Evolutionary conservation across 2,888 invertebrate genomes (phyloP).

Genomic region (Caenorhabditis afra): DNA sequence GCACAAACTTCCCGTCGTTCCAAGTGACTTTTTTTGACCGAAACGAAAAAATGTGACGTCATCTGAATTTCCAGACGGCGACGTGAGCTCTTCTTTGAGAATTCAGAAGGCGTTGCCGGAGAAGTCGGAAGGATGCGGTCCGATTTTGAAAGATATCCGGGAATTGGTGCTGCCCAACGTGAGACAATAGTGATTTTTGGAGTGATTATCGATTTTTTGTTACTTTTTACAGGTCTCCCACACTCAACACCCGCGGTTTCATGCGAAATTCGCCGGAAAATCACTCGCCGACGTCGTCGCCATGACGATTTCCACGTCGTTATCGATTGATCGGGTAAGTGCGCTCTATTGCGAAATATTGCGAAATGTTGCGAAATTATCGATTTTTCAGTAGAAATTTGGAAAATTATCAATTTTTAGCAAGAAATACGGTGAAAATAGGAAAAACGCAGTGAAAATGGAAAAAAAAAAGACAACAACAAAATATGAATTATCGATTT

Average conservation of each 20-base stretch:
- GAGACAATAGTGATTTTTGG: not conserved
- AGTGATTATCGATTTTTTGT: not conserved
- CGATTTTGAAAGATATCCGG: conserved; percentile 51
- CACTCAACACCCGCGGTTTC: conserved; percentile 59
- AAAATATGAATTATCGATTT: too few relatives aligned
- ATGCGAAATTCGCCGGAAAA: conserved; percentile 47
- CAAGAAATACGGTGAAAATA: too few relatives aligned
- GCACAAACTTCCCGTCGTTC: conserved; percentile 55
- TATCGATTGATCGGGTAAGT: conserved; percentile 36
- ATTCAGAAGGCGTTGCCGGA: conserved; percentile 25
- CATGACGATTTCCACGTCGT: conserved; percentile 40
- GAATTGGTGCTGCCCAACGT: conserved; percentile 54
- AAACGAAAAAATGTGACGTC: too few relatives aligned
- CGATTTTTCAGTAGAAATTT: too few relatives aligned
- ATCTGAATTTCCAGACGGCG: conserved; percentile 19
- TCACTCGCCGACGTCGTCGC: conserved; percentile 52
- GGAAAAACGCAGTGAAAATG: too few relatives aligned
- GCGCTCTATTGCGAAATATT: not conserved
- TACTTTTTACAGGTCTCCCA: conserved; percentile 44
- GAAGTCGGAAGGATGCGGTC: conserved; percentile 30
- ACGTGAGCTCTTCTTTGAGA: conserved; percentile 6
- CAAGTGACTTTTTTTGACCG: too few relatives aligned
- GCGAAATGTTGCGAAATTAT: too few relatives aligned
- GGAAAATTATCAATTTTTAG: too few relatives aligned
- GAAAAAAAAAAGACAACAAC: too few relatives aligned